A percentile compares a stretch with the other conserved stretches of the same genome.
Conservation (phyloP, 2,888 invertebrate genomes). For the Dilophus febrilis region DNA sequence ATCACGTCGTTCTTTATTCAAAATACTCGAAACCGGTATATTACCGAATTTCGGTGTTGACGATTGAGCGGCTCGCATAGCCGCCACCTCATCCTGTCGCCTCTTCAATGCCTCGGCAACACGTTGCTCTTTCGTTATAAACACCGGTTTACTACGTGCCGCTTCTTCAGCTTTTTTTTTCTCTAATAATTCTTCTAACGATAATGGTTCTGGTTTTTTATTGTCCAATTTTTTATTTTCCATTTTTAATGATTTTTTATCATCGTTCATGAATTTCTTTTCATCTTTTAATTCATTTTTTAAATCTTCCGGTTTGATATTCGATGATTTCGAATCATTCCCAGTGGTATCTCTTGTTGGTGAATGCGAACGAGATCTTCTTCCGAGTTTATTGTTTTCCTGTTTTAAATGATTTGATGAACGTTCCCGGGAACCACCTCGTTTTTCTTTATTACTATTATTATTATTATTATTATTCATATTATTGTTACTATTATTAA, state of each 20-base stretch:
- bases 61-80: slow-evolving; percentile 49
- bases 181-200: slow-evolving; percentile 84
- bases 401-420: slow-evolving; percentile 3
- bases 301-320: slow-evolving; percentile 18
- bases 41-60: slow-evolving; percentile 11
- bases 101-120: slow-evolving; percentile 75
- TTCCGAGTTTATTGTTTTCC: slow-evolving; percentile 12
- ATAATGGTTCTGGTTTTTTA: slow-evolving; percentile 61
- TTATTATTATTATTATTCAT: slow-evolving; percentile 21
- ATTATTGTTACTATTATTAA: slow-evolving; percentile 11
- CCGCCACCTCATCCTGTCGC: slow-evolving; percentile 77
- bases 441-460: slow-evolving; percentile 12
- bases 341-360: slow-evolving; percentile 20
- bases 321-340: slow-evolving; percentile 11
- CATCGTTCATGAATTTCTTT: too few species aligned
- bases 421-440: slow-evolving; percentile 18
- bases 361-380: slow-evolving; percentile 7
- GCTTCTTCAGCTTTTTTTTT: slow-evolving; percentile 95
- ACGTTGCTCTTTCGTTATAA: slow-evolving; percentile 90
- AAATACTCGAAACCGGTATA: slow-evolving; percentile 7
- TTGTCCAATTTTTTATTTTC: slow-evolving; percentile 8
- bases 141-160: slow-evolving; percentile 89
- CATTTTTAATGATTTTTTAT: too few species aligned
- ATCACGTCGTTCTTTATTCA: slow-evolving; percentile 8
- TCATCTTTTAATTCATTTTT: slow-evolving; percentile 32